A percentile compares a stretch with the other conserved stretches of the same genome.
phyloP scores from a whole-genome alignment of 2,797 vertebrate species.

The Eospalax fontanierii region DNA sequence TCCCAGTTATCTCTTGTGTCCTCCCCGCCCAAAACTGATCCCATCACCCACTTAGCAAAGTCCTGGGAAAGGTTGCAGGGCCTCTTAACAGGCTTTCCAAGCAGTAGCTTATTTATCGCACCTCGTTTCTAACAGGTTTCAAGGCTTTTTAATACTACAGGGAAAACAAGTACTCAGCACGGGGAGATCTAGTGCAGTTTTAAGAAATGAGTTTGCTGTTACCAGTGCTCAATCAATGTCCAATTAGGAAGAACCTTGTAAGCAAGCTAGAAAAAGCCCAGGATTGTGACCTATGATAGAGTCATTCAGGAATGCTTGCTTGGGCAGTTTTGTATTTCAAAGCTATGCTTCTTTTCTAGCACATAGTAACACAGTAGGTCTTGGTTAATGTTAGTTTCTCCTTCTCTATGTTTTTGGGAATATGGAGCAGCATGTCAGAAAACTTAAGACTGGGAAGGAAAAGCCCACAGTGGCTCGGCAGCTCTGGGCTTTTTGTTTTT shows the following conservation, averaged over 20 bases:
- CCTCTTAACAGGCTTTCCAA: conserved; percentile 23
- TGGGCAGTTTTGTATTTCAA: background rate
- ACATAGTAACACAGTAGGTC: background rate
- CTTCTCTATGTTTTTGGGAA: background rate
- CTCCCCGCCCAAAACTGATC: background rate
- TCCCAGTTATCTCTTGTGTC: background rate
- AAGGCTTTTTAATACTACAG: conserved; percentile 68
- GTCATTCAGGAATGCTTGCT: background rate
- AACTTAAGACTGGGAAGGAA: conserved; percentile 27
- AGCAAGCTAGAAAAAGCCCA: conserved; percentile 19
- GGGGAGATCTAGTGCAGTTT: conserved; percentile 63
- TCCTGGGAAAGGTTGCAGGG: conserved; percentile 6
- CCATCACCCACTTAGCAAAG: conserved; percentile 3
- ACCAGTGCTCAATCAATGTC: conserved; percentile 76
- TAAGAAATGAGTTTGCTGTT: conserved; percentile 79
- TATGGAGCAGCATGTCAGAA: background rate
- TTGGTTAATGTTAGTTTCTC: background rate
- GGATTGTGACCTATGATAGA: conserved; percentile 13
- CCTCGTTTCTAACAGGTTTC: conserved; percentile 61
- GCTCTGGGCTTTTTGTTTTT: background rate
- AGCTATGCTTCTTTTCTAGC: background rate
- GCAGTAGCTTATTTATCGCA: conserved; percentile 27
- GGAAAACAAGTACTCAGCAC: conserved; percentile 65
- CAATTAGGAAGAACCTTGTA: conserved; percentile 69
- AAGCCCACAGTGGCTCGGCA: background rate